These are phyloP conservation scores for Pristis pectinata DNA, from an alignment of 2,797 vertebrate genomes.

Conservation along the genomic window DNA sequence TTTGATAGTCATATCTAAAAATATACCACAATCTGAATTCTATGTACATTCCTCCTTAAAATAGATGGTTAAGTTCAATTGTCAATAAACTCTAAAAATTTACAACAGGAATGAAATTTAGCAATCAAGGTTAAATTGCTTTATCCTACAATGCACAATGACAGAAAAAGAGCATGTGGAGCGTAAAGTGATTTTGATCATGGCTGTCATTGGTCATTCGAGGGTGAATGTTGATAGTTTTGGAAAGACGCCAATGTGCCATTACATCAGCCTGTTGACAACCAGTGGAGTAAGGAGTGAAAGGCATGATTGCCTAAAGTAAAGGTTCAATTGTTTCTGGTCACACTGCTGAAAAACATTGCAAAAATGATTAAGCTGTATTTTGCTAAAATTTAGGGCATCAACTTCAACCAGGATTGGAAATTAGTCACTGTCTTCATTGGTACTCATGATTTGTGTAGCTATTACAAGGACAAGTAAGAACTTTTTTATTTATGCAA, in stretches of 20 bases:
- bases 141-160: neutral
- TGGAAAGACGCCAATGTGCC: neutral
- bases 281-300: neutral
- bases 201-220: neutral
- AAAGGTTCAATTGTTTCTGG: neutral
- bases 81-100: neutral
- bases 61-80: neutral
- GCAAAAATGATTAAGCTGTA: neutral
- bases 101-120: neutral
- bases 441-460: slow-evolving; percentile 73
- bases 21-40: neutral
- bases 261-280: slow-evolving; percentile 6
- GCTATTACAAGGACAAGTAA: slow-evolving; percentile 56
- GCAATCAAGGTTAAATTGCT: neutral
- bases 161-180: neutral
- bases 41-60: neutral
- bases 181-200: neutral
- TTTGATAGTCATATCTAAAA: neutral
- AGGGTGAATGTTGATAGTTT: neutral
- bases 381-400: slow-evolving; percentile 48
- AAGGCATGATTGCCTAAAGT: neutral
- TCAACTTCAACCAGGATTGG: slow-evolving; percentile 68
- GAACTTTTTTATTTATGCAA: neutral
- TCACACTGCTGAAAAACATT: neutral
- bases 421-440: slow-evolving; percentile 71